Evolutionary conservation across 92 coral and sea anemone genomes (phyloP), one percentile per base, ranked within the genome.

Genomic region (Pocillopora meandrina): DNA sequence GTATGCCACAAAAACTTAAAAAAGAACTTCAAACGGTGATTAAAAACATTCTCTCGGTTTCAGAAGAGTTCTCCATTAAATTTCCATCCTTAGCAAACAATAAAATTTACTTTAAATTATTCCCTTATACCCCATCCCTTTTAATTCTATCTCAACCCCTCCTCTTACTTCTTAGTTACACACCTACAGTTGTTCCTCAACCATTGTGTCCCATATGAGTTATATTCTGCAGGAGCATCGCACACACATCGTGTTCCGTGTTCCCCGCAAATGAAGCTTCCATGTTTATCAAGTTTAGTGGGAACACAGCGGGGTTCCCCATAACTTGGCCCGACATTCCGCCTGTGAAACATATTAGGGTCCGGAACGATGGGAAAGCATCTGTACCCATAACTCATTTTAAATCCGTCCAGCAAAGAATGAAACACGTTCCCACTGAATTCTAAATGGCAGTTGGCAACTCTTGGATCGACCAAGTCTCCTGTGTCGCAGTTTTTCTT

Each of bases 191-290:
- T 80, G 72, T 91, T 94, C 13, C 60, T 83, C 58, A 78, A 82
- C 95, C 94, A 93, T 1, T 35, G 75, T 14, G 77, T 82, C 11
- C 80, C 89, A 9, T 90, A 91, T 10, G 93, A 93, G 77, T 72
- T 81, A 56, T 76, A 75, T 19, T 76, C 88, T 8, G 90, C 84
- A 3, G 98, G 95, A 17, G 98, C 97, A 81, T 91, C 90, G 49
- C 99, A 96, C 2, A 96, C 99, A 74, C 99, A 96, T 26, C 99
- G 89, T 9, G 99, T 94, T 11, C 99, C 99, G 66, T 65, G 90
- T 47, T 90, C 98, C 16, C 99, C 99, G 56, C 99, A 96, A 34
- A 88, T 84, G 71, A 96, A 84, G 58, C 87, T 86, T 2, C 92
- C 95, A 12, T 49, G 57, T 2, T 57, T 74, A 12, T 72, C 33